Evolutionary conservation across 1,140 invertebrate species (phyloP), one percentile per base, ranked within the genome.

Genomic region (Drosophila malerkotliana): DNA sequence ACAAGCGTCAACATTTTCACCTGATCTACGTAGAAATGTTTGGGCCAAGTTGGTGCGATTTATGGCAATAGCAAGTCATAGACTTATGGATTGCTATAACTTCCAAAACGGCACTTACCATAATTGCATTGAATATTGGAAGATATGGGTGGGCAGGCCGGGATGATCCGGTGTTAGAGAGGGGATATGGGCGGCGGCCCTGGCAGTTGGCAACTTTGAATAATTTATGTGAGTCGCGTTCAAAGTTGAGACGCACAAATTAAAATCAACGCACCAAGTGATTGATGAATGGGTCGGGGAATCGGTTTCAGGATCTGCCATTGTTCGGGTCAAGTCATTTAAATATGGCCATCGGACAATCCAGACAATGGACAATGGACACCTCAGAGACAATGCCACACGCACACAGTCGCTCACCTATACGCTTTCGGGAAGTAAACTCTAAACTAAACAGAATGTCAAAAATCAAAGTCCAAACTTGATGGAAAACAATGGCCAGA

Each of bases 221-320:
- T 87, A 87, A 87, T 88, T 87, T 88, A 87, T 87, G 83, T 68
- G 69, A 66, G 78, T 52, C 37, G 21, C 52, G 78, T 87, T 81
- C 75, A 69, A 82, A 87, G 82, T 82, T 87, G 71, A 84, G 79
- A 68, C 66, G 82, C 78, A 85, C 82, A 87, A 88, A 87, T 87
- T 87, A 87, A 87, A 87, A 87, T 87, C 83, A 84, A 84, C 82
- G 82, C 83, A 87, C 83, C 80, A 78, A 82, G 76, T 87, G 82
- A 87, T 87, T 87, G 82, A 87, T 87, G 82, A 87, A 87, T 82
- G 82, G 82, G 76, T n/a, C 58, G 51, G 32, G 32, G 26, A 8
- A 45, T 55, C 37, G 44, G 32, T 62, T 57, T 41, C 54, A n/a
- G 51, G 41, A 39, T 32, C 26, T 37, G 34, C 49, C 58, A 72